Percentiles rank a stretch among this genome's conserved stretches.
phyloP scores from a whole-genome alignment of 2,888 invertebrate genomes.

The Eurytoma adleriae region DNA sequence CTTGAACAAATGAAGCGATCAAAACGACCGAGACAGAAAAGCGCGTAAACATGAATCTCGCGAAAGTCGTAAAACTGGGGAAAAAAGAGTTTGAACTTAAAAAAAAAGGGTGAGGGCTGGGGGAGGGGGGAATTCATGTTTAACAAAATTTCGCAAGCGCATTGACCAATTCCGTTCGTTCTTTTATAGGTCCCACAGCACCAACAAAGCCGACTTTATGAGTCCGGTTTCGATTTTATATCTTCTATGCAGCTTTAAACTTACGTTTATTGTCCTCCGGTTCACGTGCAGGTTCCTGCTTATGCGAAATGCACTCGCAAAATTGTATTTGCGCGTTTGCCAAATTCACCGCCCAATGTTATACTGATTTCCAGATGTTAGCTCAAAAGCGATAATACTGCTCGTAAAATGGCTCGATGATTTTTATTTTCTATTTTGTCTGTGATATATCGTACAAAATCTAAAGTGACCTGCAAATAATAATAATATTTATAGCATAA shows the following conservation, averaged over 20 bases:
- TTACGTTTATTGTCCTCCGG: constrained; percentile 24
- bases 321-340: constrained; percentile 9
- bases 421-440: too few species aligned
- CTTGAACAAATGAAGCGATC: constrained; percentile 10
- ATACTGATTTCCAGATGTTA: too few species aligned
- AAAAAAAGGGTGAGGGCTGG: neutral
- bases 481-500: too few species aligned
- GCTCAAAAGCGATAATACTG: too few species aligned
- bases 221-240: constrained; percentile 40
- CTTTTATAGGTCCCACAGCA: constrained; percentile 22
- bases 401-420: too few species aligned
- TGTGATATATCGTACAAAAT: too few species aligned
- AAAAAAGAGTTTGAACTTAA: neutral
- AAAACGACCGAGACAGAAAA: neutral
- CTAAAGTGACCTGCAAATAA: too few species aligned
- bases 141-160: constrained; percentile 26
- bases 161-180: constrained; percentile 41
- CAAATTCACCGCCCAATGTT: neutral
- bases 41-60: constrained; percentile 8
- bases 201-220: constrained; percentile 26
- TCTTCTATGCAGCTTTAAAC: constrained; percentile 28
- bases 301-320: constrained; percentile 1
- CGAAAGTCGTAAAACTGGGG: neutral
- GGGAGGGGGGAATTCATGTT: neutral
- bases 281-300: neutral